Conservation (phyloP, 2,797 vertebrate species). For the Carcharodon carcharias region DNA sequence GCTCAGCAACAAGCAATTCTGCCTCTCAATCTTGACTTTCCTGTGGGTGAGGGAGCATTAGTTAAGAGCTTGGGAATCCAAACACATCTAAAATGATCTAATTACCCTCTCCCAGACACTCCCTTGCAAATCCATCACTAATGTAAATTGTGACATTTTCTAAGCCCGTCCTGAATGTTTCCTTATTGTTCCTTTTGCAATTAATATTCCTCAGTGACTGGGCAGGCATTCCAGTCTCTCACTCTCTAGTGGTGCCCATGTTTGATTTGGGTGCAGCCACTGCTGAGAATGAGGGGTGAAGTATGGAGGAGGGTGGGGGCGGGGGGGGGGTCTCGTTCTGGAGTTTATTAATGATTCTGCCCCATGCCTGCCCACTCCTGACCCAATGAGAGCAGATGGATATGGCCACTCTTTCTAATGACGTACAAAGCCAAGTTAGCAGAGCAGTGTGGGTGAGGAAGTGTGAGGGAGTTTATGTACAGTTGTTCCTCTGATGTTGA, state of each 20-base stretch:
- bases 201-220: background rate
- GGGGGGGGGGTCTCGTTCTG: background rate
- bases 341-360: background rate
- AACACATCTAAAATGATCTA: background rate
- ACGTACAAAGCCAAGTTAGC: background rate
- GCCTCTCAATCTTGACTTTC: background rate
- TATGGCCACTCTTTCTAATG: background rate
- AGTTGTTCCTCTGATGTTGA: background rate
- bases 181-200: background rate
- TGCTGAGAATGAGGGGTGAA: background rate
- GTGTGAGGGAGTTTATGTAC: background rate
- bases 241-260: background rate
- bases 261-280: background rate
- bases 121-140: background rate
- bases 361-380: background rate
- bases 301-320: no score
- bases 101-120: slow-evolving; percentile 2
- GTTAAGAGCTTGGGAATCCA: background rate
- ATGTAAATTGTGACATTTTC: background rate
- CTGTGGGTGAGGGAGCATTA: background rate
- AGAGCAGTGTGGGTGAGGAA: background rate
- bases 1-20: background rate
- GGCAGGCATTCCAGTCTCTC: background rate
- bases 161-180: background rate
- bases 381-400: background rate